Evolutionary conservation across 2,113 vertebrate genomes (phyloP).

Genomic region (Xiphorhynchus elegans): DNA sequence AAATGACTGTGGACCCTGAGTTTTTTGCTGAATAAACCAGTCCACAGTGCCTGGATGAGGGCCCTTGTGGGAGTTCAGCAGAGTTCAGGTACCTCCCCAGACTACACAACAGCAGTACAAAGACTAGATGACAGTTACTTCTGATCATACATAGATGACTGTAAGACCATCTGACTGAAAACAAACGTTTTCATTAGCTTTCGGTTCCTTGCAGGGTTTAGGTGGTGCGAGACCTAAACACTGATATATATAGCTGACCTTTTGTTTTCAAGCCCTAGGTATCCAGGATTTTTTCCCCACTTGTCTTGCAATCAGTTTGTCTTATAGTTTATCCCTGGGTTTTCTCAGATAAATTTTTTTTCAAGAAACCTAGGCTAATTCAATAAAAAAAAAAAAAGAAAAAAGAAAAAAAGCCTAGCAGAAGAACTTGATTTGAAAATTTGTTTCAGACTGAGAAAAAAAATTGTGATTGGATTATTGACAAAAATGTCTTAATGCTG

Average conservation of each 20-base stretch:
- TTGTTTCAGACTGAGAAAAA: background rate
- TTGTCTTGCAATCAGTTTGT: background rate
- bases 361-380: background rate
- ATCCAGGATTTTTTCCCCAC: background rate
- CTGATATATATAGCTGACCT: background rate
- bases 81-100: background rate
- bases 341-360: background rate
- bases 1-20: background rate
- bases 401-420: accelerated
- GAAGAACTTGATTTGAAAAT: background rate
- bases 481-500: background rate
- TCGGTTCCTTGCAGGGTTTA: background rate
- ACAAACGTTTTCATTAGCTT: background rate
- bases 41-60: background rate
- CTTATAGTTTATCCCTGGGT: background rate
- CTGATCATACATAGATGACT: background rate
- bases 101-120: background rate
- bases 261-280: background rate
- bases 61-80: background rate
- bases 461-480: background rate
- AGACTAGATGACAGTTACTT: background rate
- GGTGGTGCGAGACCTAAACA: background rate
- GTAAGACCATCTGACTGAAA: background rate
- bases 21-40: background rate
- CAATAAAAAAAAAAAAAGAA: background rate